Percentiles rank a stretch among this genome's conserved stretches.
Evolutionary conservation across 2,888 invertebrate species (phyloP).

Genomic region (Drosophila sordidula): DNA sequence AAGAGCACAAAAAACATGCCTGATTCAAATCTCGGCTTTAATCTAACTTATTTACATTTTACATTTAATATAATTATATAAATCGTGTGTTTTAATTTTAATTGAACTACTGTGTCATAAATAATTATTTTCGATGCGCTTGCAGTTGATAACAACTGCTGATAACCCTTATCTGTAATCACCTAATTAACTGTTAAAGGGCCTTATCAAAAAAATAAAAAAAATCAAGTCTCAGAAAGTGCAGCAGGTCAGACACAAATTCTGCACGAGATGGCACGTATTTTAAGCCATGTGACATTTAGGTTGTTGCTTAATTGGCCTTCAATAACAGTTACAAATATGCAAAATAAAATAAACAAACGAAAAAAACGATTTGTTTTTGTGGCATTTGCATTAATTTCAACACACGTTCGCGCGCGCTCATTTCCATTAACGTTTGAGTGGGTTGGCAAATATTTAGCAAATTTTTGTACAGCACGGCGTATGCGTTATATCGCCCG

Average conservation of each 20-base stretch:
- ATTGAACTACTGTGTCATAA: slow-evolving; percentile 7
- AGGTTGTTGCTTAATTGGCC: slow-evolving; percentile 9
- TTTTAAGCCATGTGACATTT: slow-evolving; percentile 19
- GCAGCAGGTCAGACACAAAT: slow-evolving; percentile 9
- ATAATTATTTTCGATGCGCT: slow-evolving; percentile 20
- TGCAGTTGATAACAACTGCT: slow-evolving; percentile 17
- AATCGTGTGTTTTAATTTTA: not conserved
- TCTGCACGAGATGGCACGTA: slow-evolving; percentile 16
- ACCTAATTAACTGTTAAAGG: slow-evolving; percentile 16
- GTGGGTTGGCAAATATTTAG: slow-evolving; percentile 16
- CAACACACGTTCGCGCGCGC: slow-evolving; percentile 8
- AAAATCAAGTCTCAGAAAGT: slow-evolving; percentile 7
- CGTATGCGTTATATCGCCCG: slow-evolving; percentile 15
- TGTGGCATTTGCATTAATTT: slow-evolving; percentile 9
- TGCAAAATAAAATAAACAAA: not conserved
- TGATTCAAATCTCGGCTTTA: not conserved
- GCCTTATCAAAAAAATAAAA: slow-evolving; percentile 10
- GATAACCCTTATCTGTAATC: slow-evolving; percentile 27
- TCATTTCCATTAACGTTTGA: slow-evolving; percentile 33
- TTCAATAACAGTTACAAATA: slow-evolving; percentile 4
- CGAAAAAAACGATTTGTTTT: not conserved
- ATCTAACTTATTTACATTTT: not conserved
- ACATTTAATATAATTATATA: not conserved
- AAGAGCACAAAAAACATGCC: not conserved
- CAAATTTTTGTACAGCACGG: slow-evolving; percentile 3